Evolutionary conservation across 2,113 vertebrate species (phyloP).

Genomic region (Tetrax tetrax): DNA sequence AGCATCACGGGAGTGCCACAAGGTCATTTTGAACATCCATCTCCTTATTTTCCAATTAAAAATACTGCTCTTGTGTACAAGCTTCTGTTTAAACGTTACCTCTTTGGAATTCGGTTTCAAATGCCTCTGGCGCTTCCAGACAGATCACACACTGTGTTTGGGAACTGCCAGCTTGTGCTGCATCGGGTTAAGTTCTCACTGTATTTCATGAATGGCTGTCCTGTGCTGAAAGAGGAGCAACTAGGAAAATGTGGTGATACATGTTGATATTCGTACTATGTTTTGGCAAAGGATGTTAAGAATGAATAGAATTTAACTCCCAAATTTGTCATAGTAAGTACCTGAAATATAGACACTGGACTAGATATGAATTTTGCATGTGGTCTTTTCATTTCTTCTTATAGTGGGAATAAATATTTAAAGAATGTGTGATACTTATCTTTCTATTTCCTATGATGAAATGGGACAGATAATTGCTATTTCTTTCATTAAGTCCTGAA

Average conservation of each 20-base stretch:
- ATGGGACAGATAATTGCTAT: neutral
- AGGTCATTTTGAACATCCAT: neutral
- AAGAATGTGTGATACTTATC: neutral
- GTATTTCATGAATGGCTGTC: neutral
- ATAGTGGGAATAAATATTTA: neutral
- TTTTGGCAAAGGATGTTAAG: neutral
- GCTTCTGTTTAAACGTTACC: neutral
- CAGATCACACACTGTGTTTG: neutral
- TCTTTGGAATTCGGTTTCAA: neutral
- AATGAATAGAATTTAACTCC: neutral
- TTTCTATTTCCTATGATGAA: neutral
- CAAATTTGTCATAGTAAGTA: neutral
- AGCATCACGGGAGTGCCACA: neutral
- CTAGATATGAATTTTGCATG: neutral
- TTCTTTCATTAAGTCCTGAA: neutral
- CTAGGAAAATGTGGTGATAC: neutral
- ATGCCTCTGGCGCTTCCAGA: neutral
- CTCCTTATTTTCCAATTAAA: neutral
- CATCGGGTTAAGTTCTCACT: fast-evolving
- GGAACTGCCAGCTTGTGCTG: neutral
- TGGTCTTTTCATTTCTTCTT: neutral
- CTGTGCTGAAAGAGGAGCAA: neutral
- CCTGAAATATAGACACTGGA: neutral
- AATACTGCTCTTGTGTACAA: neutral
- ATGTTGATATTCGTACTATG: neutral